Evolutionary conservation across 2,888 invertebrate genomes (phyloP).

Genomic region (Torymus tubicola): DNA sequence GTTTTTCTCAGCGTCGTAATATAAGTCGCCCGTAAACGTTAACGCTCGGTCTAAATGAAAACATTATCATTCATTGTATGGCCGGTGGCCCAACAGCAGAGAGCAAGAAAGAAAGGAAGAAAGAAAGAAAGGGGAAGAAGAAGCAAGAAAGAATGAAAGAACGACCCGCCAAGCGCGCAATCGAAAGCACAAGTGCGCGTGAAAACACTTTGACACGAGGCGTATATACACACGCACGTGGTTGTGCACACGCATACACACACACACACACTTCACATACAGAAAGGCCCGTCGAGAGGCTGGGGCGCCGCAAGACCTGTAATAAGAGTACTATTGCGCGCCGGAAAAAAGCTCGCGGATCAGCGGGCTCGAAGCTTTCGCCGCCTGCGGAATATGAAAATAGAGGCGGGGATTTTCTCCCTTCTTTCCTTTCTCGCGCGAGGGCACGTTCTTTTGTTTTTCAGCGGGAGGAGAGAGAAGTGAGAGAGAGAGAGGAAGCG

Average conservation of each 20-base stretch:
- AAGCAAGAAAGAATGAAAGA: background rate
- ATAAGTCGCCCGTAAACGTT: constrained; percentile 46
- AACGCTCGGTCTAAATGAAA: constrained; percentile 48
- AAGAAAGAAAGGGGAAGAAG: background rate
- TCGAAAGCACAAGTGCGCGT: constrained; percentile 43
- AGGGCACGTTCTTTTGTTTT: constrained; percentile 17
- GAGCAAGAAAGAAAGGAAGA: background rate
- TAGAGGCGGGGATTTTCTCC: constrained; percentile 39
- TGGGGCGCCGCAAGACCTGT: constrained; percentile 15
- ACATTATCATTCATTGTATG: constrained; percentile 52
- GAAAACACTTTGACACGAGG: constrained; percentile 28
- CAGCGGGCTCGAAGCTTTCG: constrained; percentile 31
- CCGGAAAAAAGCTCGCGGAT: constrained; percentile 33
- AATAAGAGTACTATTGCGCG: constrained; percentile 31
- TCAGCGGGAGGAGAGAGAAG: background rate
- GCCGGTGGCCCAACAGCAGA: background rate
- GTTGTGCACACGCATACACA: background rate
- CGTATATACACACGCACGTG: background rate
- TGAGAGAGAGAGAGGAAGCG: too few species aligned
- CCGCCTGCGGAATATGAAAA: constrained; percentile 41
- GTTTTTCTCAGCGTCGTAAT: constrained; percentile 27
- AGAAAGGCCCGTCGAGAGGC: background rate
- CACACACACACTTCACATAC: too few species aligned
- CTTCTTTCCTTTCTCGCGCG: constrained; percentile 1
- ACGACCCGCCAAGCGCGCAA: background rate